A percentile compares a stretch with the other conserved stretches of the same genome.
phyloP scores from a whole-genome alignment of 2,888 invertebrate genomes.

The Tiliacea aurago region DNA sequence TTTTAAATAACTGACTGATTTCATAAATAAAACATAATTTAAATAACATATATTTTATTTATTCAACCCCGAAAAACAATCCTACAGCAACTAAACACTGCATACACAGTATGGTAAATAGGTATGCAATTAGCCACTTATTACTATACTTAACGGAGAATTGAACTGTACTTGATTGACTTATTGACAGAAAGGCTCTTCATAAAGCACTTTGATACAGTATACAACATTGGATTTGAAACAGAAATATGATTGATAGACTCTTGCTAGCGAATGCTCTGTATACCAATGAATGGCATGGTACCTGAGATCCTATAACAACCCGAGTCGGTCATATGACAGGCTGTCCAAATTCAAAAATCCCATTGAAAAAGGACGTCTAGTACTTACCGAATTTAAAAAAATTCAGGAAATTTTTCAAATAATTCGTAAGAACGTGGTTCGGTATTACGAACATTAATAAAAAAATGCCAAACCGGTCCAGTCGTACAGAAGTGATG shows the following conservation, averaged over 20 bases:
- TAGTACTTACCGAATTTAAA: no score
- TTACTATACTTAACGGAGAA: not conserved
- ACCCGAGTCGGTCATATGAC: no score
- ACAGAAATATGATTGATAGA: not conserved
- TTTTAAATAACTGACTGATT: slow-evolving; percentile 88
- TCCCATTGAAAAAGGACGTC: no score
- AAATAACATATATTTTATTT: slow-evolving; percentile 58
- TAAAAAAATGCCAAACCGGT: no score
- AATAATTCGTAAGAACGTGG: no score
- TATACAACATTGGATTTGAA: not conserved
- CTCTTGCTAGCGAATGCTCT: not conserved
- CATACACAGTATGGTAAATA: not conserved
- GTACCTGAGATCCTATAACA: not conserved
- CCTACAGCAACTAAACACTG: no score
- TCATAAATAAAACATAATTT: slow-evolving; percentile 76
- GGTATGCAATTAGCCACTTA: not conserved
- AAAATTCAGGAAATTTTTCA: no score
- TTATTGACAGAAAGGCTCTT: not conserved
- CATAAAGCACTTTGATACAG: not conserved
- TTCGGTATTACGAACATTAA: no score
- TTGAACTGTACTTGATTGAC: not conserved
- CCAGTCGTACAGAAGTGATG: no score
- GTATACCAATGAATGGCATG: not conserved
- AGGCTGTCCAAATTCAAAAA: no score
- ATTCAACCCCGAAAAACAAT: not conserved